Conservation (phyloP, 2,888 invertebrate genomes). For the Anoncus sp. region DNA sequence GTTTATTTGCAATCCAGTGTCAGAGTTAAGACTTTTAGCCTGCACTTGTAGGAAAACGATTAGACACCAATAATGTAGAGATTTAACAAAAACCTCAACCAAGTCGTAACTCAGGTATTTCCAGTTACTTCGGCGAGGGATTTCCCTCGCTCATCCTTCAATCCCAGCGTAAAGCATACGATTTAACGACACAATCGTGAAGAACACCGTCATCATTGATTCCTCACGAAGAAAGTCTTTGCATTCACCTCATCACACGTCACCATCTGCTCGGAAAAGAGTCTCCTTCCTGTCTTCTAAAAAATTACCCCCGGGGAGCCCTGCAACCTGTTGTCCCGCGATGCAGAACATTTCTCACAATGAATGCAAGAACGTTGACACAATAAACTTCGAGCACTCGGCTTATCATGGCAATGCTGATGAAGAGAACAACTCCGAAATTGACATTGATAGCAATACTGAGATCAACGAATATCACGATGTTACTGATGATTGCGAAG, state of each 20-base stretch:
- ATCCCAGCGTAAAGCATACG: neutral
- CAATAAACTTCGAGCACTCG: conserved; percentile 48
- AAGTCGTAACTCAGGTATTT: conserved; percentile 59
- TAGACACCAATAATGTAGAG: neutral
- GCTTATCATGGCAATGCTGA: conserved; percentile 20
- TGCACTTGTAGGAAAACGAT: neutral
- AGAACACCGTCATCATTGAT: conserved; percentile 48
- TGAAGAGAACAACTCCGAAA: conserved; percentile 27
- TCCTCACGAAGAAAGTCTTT: conserved; percentile 67
- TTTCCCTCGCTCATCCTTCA: neutral
- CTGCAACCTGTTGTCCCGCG: conserved; percentile 12
- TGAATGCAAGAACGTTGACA: conserved; percentile 50
- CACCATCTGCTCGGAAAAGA: conserved; percentile 67
- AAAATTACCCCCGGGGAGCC: neutral
- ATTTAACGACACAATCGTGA: neutral
- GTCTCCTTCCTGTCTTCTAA: conserved; percentile 70
- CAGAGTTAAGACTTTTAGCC: neutral
- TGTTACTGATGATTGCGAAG: conserved; percentile 56
- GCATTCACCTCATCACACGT: conserved; percentile 67
- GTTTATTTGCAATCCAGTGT: neutral
- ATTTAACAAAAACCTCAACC: conserved; percentile 23
- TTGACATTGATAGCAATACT: conserved; percentile 15
- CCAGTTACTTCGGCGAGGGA: conserved; percentile 42
- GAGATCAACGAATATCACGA: conserved; percentile 46
- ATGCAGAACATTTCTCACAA: conserved; percentile 68